Evolutionary conservation across 2,797 vertebrate species (phyloP), one percentile per base, ranked within the genome.

Genomic region (Peromyscus aztecus): DNA sequence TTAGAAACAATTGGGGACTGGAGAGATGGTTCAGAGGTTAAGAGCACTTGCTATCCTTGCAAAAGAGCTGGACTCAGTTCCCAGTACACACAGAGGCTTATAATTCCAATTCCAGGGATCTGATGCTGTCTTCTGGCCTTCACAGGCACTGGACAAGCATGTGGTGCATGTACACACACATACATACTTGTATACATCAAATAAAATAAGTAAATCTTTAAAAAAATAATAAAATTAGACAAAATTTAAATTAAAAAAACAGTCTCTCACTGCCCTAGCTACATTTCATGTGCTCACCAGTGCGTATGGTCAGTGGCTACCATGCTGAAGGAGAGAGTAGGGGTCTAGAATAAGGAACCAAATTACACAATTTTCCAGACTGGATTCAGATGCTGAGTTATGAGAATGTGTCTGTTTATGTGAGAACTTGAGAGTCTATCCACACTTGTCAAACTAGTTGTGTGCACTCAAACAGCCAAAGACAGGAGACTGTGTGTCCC

Each of bases 151-250:
- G 10, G 63, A 7, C 2, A 86, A 37, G 6, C 43, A 69, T 0
- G 7, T 16, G 43, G 12, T 37, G 21, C 63, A 14, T 37, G 31
- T n/a, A 31, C 46, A 24, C 12, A 69, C 21, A n/a, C 40, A 52
- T 14, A 52, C 8, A n/a, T 5, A 24, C 21, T 14, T 67, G 43
- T 4, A 65, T 12, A 85, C 43, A 49, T 69, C 5, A 49, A 67
- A 49, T 49, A 67, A 69, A 86, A n/a, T 37, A 52, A 52, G 7
- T 49, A 52, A 52, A 67, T 67, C 43, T 67, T 65, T 24, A 65
- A 85, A 83, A 83, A 88, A 87, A 63, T 83, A 86, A 63, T 69
- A 91, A 85, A 86, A 77, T 87, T 43, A 85, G 37, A 89, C 95
- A 69, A 76, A 94, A 76, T 24, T 67, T 49, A 8, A 69, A 67